phyloP scores from a whole-genome alignment of 2,113 vertebrate genomes.

The Halichoeres trimaculatus region DNA sequence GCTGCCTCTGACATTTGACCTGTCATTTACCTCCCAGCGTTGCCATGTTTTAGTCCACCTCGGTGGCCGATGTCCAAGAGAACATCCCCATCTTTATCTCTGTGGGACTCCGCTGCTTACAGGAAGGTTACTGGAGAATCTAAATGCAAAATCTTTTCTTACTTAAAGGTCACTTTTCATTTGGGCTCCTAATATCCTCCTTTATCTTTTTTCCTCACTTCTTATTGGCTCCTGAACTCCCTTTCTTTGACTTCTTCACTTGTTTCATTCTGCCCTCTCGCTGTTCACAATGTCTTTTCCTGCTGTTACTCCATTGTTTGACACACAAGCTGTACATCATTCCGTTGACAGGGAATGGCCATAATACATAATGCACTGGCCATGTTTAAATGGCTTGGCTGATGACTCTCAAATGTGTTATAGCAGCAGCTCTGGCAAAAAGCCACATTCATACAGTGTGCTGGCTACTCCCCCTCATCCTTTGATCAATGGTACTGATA shows the following conservation, averaged over 20 bases:
- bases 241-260: constrained; percentile 10
- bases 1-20: constrained; percentile 73
- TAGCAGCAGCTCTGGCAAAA: constrained; percentile 46
- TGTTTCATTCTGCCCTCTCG: background rate
- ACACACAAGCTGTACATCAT: constrained; percentile 55
- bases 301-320: constrained; percentile 50
- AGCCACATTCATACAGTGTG: constrained; percentile 35
- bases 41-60: constrained; percentile 58
- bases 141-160: constrained; percentile 74
- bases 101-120: constrained; percentile 62
- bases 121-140: constrained; percentile 68
- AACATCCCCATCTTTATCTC: constrained; percentile 73
- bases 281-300: constrained; percentile 29
- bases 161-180: constrained; percentile 74
- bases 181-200: constrained; percentile 53
- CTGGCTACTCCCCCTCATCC: constrained; percentile 17
- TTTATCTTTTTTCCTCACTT: constrained; percentile 35
- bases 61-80: constrained; percentile 49
- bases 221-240: constrained; percentile 19
- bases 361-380: constrained; percentile 40
- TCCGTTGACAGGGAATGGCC: constrained; percentile 50
- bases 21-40: constrained; percentile 77
- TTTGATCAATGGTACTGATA: constrained; percentile 53
- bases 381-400: constrained; percentile 49
- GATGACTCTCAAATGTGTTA: constrained; percentile 50